Base-by-base conservation (phyloP, 2,113 vertebrate genomes). In the Oncorhynchus masou region DNA sequence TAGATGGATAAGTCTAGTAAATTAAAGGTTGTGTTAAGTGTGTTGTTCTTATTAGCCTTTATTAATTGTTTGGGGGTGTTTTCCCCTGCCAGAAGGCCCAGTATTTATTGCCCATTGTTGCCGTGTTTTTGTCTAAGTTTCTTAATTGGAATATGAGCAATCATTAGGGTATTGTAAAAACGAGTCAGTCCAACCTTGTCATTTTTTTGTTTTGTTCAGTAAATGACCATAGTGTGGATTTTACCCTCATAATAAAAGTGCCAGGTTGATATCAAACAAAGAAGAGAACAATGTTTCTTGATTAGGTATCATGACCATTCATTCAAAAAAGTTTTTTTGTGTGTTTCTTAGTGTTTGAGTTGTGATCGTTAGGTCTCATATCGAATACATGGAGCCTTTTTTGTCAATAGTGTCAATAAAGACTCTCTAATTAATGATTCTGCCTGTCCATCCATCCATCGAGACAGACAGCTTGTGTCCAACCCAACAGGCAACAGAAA, bases 101-200 rank as follows among this genome's bases (percentile, higher is more conserved):
- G 16, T 54, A 19, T 54, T 54, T 19, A 4, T 54, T 54, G 16
- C 13, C 51, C 1, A 19, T 19, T 54, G 51, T 54, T 54, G 1
- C 15, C 15, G 1, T 13, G 51, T 54, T 54, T 45, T 45, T 45
- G 8, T 45, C 8, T 45, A 45, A 2, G 39, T 45, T 45, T 45
- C 1, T 13, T 15, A 5, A 54, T 54, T 74, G 5, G 76, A 79
- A 79, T 59, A 7, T 39, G 49, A 4, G 76, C 76, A 85, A 83
- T 89, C 78, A 86, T 85, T 84, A 77, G 68, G 57, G 70, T 78
- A 87, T 85, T 86, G 83, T 85, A 86, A 68, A 68, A 48, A 31
- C 24, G 13, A 20, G 29, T 68, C 31, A 68, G n/a, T 68, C 19
- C 24, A 68, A 34, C 31, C 67, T 19, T 34, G 27, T 34, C 19